phyloP scores from a whole-genome alignment of 2,797 vertebrate species.

The Nannoperca obscura region DNA sequence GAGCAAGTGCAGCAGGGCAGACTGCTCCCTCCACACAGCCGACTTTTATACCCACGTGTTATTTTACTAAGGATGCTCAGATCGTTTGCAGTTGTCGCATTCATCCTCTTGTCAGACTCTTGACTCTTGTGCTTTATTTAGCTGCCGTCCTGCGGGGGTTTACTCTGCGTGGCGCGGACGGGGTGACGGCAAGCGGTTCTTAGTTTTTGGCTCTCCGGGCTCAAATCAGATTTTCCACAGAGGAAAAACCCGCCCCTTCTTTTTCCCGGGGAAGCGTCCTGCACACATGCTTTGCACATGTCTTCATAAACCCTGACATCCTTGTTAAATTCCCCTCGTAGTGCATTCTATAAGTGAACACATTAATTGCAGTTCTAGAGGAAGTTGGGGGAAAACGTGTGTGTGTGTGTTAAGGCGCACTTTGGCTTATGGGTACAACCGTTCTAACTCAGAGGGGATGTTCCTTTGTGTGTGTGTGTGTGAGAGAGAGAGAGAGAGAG shows the following conservation, averaged over 20 bases:
- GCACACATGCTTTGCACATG: conserved; percentile 21
- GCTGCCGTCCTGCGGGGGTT: conserved; percentile 12
- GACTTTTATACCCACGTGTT: conserved; percentile 27
- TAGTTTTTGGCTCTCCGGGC: conserved; percentile 65
- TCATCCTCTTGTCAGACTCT: neutral
- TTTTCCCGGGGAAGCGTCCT: conserved; percentile 70
- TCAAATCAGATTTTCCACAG: conserved; percentile 88
- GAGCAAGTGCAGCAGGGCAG: conserved; percentile 69
- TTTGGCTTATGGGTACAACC: conserved; percentile 20
- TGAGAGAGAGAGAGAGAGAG: conserved; percentile 7
- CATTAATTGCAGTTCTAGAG: neutral
- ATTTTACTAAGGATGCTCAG: conserved; percentile 2
- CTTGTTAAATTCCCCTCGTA: conserved; percentile 5
- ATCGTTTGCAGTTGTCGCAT: neutral
- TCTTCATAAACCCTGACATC: conserved; percentile 3
- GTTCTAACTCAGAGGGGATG: conserved; percentile 41
- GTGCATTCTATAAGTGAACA: neutral
- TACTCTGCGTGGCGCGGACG: conserved; percentile 60
- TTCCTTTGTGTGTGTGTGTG: conserved; percentile 41
- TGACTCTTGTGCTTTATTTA: conserved; percentile 23
- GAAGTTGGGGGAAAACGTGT: conserved; percentile 6
- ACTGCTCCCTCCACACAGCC: neutral
- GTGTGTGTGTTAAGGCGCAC: conserved; percentile 11
- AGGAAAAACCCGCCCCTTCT: conserved; percentile 80
- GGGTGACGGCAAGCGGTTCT: conserved; percentile 61